Percentiles rank a stretch among this genome's conserved stretches.
phyloP scores from a whole-genome alignment of 64 coral and sea anemone species.

The Acropora tenuis region DNA sequence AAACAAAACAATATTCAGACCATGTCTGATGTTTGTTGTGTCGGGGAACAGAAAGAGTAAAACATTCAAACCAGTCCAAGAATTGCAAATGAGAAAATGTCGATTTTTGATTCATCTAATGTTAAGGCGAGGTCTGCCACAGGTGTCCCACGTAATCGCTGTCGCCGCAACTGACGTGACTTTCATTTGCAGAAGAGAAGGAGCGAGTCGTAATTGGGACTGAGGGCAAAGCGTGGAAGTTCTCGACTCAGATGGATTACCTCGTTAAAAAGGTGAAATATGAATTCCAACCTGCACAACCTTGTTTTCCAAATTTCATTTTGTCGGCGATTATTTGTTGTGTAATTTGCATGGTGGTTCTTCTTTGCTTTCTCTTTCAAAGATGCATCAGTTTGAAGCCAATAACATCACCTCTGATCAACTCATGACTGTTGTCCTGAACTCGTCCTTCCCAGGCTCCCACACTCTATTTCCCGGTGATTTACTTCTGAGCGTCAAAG shows the following conservation, averaged over 20 bases:
- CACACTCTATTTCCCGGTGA: neutral
- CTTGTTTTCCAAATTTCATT: no score
- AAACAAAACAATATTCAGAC: no score
- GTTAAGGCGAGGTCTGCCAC: no score
- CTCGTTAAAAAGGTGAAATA: constrained; percentile 36
- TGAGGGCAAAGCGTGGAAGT: constrained; percentile 44
- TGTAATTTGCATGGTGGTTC: neutral
- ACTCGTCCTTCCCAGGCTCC: constrained; percentile 3
- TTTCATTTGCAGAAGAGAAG: constrained; percentile 41
- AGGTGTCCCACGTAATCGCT: neutral
- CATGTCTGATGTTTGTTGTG: no score
- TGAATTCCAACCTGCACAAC: no score
- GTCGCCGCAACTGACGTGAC: neutral
- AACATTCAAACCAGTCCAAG: no score
- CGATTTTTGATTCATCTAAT: no score
- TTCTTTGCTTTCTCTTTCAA: neutral
- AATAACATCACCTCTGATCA: constrained; percentile 9
- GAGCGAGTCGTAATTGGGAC: constrained; percentile 28
- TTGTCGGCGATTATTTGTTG: neutral
- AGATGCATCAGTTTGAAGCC: constrained; percentile 2
- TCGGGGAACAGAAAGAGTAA: no score
- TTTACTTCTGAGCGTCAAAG: neutral
- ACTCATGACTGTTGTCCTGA: neutral
- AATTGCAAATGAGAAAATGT: no score
- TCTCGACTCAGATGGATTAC: constrained; percentile 34